phyloP scores from a whole-genome alignment of 2,113 vertebrate genomes.

The Phylloscopus whistleri region DNA sequence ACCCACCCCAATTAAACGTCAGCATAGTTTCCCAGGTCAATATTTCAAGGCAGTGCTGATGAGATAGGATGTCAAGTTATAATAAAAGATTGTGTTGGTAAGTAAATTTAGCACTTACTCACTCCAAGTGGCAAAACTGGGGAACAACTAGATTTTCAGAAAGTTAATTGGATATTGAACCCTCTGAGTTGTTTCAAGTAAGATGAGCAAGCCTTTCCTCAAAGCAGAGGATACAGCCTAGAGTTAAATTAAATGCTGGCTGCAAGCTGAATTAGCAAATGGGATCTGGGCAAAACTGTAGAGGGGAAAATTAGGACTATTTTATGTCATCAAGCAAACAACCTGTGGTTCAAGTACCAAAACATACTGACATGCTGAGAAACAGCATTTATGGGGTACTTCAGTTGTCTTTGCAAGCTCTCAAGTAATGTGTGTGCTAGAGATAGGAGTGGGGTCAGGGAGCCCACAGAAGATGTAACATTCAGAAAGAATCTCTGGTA shows the following conservation, averaged over 20 bases:
- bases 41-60: not conserved
- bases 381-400: not conserved
- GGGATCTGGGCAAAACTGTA: not conserved
- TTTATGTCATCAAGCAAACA: not conserved
- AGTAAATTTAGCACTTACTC: not conserved
- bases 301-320: not conserved
- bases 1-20: not conserved
- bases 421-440: not conserved
- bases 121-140: not conserved
- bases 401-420: not conserved
- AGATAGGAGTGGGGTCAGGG: not conserved
- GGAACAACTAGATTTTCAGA: not conserved
- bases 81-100: not conserved
- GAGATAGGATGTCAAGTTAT: not conserved
- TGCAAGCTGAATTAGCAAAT: not conserved
- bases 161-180: slow-evolving; percentile 3
- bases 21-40: not conserved
- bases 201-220: not conserved
- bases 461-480: not conserved
- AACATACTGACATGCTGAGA: not conserved
- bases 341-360: not conserved
- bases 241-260: not conserved
- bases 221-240: not conserved
- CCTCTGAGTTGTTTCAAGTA: not conserved
- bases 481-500: not conserved